Base-by-base conservation (phyloP, 1,140 invertebrate genomes). In the Drosophila funebris region DNA sequence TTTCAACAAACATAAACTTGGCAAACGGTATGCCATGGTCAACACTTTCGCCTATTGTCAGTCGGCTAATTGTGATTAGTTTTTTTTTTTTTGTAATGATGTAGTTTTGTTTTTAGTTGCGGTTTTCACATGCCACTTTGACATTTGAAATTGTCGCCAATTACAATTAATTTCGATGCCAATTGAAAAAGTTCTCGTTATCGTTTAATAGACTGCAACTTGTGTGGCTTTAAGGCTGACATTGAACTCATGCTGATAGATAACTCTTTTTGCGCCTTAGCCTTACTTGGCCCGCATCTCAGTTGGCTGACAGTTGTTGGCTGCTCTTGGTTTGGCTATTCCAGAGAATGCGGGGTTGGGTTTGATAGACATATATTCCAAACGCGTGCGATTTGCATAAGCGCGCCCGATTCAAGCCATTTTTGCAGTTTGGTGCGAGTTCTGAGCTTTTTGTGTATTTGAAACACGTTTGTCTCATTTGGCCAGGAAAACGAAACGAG, bases 401-500 rank as follows among this genome's bases (percentile, higher is more conserved):
- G 80, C 73, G 72, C 62, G 67, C 33, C 41, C 60, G 24, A 46
- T 71, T 84, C 53, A 29, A 29, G 62, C 37, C 73, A 76, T 70
- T 66, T 46, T 50, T 41, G 50, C 60, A 33, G 29, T 22, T 71
- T 71, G 48, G 27, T n/a, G 36, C 18, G 48, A 31, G 63, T 67
- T 61, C 62, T 50, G 33, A 14, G 29, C 11, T 50, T 63, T 44
- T 76, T 83, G 61, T 20, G 60, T 78, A 85, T 85, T 82, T 85
- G 78, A 85, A 82, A 85, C 82, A 85, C 82, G 82, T 85, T 85
- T 87, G 82, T 69, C 76, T 75, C 82, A 87, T 85, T 85, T 87
- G 82, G 74, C 82, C 74, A 87, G 82, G 73, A 66, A 73, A 73
- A 73, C 76, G 73, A 60, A 41, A 63, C 43, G 52, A 33, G 24